These are phyloP conservation scores for Tor tambroides DNA, from an alignment of 2,113 vertebrate genomes.

Conservation along the genomic window DNA sequence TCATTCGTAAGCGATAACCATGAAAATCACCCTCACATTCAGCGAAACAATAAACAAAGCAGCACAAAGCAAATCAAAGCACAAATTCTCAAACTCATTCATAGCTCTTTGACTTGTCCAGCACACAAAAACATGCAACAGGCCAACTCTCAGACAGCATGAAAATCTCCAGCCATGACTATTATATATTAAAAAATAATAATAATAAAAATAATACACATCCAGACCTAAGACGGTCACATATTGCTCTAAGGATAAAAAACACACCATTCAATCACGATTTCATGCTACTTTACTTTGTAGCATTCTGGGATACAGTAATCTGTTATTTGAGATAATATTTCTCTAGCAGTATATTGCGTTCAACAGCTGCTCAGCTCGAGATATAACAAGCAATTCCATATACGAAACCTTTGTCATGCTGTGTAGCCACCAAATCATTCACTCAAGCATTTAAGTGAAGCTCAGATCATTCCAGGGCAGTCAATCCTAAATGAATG, in stretches of 20 bases:
- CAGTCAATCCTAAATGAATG: neutral
- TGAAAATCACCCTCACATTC: neutral
- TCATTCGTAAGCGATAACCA: slow-evolving; percentile 20
- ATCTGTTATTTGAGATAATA: neutral
- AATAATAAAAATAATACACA: neutral
- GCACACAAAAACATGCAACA: neutral
- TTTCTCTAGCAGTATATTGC: slow-evolving; percentile 19
- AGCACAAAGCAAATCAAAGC: neutral
- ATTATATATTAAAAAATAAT: neutral
- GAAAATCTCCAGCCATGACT: neutral
- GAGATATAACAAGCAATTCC: neutral
- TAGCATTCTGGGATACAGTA: slow-evolving; percentile 4
- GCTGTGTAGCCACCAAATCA: neutral
- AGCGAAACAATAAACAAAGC: neutral
- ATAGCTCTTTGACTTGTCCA: neutral
- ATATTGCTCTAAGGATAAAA: neutral
- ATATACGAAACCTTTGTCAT: neutral
- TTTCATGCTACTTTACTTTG: slow-evolving; percentile 14
- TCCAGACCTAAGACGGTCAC: neutral
- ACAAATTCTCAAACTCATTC: neutral
- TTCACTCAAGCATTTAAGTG: neutral
- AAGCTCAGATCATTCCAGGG: neutral
- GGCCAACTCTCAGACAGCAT: neutral
- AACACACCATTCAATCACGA: slow-evolving; percentile 2
- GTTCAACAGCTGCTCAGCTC: neutral